These are phyloP conservation scores for Polypedilum pembai DNA, from an alignment of 1,140 invertebrate genomes.

Conservation along the genomic window DNA sequence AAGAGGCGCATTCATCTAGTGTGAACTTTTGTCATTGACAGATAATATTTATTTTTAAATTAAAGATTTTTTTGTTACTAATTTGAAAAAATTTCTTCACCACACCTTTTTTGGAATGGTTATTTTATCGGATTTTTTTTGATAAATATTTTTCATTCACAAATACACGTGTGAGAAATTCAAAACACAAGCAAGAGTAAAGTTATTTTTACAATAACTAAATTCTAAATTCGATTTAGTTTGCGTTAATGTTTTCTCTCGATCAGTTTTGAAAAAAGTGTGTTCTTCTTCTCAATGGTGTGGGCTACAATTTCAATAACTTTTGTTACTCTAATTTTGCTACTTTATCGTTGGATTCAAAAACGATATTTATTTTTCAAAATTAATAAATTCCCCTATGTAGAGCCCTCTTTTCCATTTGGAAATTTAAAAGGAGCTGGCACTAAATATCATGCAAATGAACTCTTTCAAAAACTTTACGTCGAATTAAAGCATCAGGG, in stretches of 20 bases:
- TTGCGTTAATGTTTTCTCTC: not conserved
- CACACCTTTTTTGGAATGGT: too few relatives aligned
- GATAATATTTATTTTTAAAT: too few relatives aligned
- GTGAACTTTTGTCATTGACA: too few relatives aligned
- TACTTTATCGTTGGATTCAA: not conserved
- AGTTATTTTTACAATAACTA: not conserved
- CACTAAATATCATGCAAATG: conserved; percentile 32
- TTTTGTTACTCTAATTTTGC: not conserved
- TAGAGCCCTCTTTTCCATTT: not conserved
- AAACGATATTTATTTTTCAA: not conserved
- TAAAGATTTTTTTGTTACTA: too few relatives aligned
- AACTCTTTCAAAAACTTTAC: not conserved
- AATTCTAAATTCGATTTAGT: not conserved
- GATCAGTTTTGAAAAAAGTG: not conserved
- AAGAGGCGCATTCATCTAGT: too few relatives aligned
- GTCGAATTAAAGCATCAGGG: not conserved
- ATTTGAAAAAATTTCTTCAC: too few relatives aligned
- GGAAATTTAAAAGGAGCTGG: conserved; percentile 44
- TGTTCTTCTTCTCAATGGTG: not conserved
- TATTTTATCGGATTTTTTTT: too few relatives aligned
- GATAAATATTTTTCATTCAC: not conserved
- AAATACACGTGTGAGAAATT: not conserved
- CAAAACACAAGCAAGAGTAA: not conserved
- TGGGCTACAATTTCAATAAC: not conserved
- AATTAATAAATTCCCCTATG: not conserved